Conservation (phyloP, 30 jellyfish, hydroid and myxozoan species). For the Turritopsis dohrnii region DNA sequence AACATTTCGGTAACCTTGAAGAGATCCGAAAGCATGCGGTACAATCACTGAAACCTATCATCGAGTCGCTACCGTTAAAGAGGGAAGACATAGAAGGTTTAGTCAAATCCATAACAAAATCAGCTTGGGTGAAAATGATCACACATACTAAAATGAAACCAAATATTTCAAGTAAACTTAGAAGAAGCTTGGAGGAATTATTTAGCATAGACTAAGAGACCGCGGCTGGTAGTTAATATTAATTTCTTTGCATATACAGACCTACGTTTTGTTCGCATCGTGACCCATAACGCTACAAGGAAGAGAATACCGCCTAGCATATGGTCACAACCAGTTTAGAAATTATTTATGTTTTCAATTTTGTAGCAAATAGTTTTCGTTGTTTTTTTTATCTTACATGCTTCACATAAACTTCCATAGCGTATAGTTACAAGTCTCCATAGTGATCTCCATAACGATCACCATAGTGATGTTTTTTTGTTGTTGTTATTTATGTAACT, state of each 20-base stretch:
- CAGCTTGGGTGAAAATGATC: constrained; percentile 42
- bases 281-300: neutral
- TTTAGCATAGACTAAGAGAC: neutral
- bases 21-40: constrained; percentile 28
- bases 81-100: constrained; percentile 45
- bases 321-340: neutral
- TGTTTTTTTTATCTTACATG: neutral
- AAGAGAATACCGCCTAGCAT: neutral
- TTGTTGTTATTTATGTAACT: neutral
- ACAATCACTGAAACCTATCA: constrained; percentile 37
- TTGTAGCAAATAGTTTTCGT: no score
- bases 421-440: neutral
- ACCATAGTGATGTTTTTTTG: neutral
- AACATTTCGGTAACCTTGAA: constrained; percentile 27
- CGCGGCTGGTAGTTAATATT: neutral
- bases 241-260: neutral
- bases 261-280: neutral
- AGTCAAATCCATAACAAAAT: constrained; percentile 33
- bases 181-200: constrained; percentile 10
- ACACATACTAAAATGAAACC: constrained; percentile 19
- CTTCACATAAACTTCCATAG: neutral
- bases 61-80: constrained; percentile 66
- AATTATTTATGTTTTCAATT: neutral
- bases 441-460: no score
- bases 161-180: neutral